Evolutionary conservation across 2,888 invertebrate genomes (phyloP).

Genomic region (Argyra leucocephala): DNA sequence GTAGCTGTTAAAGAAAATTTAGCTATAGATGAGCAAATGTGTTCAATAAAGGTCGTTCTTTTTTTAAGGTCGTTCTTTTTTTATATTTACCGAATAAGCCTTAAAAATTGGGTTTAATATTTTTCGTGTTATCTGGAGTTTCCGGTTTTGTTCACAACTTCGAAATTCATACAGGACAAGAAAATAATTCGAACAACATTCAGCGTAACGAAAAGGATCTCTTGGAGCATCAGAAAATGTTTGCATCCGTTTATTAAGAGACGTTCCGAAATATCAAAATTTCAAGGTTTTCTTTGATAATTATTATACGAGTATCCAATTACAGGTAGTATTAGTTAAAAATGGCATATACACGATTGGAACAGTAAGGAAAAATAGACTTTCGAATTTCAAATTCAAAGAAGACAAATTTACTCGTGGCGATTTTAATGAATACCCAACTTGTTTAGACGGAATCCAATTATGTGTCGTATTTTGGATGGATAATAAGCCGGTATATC

Average conservation of each 20-base stretch:
- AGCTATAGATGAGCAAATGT: slow-evolving; percentile 24
- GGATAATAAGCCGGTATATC: no score
- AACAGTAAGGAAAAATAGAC: slow-evolving; percentile 7
- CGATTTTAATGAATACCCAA: no score
- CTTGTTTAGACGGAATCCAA: no score
- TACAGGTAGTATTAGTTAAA: slow-evolving; percentile 9
- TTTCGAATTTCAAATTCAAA: slow-evolving; percentile 8
- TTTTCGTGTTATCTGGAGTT: slow-evolving; percentile 25
- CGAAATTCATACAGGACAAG: slow-evolving; percentile 21
- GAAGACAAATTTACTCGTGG: no score
- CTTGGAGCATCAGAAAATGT: no score
- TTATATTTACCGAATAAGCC: slow-evolving; percentile 27
- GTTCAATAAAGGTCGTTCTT: no score
- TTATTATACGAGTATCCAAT: no score
- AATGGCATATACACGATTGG: slow-evolving; percentile 16
- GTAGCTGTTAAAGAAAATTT: slow-evolving; percentile 21
- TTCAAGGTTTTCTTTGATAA: slow-evolving; percentile 21
- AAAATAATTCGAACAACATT: slow-evolving; percentile 16
- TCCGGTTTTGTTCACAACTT: slow-evolving; percentile 25
- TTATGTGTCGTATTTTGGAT: no score
- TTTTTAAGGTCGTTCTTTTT: no score
- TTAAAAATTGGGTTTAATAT: slow-evolving; percentile 27
- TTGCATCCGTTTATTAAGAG: no score
- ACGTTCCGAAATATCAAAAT: slow-evolving; percentile 10
- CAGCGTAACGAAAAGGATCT: no score